Percentiles rank a stretch among this genome's conserved stretches.
These are phyloP conservation scores for Hormaphis cornu DNA, from an alignment of 1,140 invertebrate genomes.

Conservation along the genomic window DNA sequence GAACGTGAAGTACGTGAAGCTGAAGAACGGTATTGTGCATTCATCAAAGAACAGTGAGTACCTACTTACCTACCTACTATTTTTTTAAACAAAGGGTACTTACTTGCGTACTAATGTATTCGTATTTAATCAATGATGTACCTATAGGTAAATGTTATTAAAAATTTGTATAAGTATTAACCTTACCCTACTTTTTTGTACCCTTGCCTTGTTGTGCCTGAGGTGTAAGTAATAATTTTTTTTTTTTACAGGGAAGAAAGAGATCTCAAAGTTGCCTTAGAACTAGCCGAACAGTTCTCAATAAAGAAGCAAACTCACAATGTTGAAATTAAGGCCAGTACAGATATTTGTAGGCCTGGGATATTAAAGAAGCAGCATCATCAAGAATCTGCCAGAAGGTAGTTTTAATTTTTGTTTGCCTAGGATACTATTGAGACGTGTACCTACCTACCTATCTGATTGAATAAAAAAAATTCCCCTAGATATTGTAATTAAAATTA, in stretches of 20 bases:
- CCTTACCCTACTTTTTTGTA: not conserved
- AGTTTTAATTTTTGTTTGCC: not conserved
- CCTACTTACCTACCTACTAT: no score
- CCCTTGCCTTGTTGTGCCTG: not conserved
- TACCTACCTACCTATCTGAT: no score
- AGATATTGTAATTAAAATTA: no score
- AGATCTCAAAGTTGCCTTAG: constrained; percentile 56
- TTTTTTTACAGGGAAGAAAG: constrained; percentile 52
- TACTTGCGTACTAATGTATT: no score
- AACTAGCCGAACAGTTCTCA: constrained; percentile 55
- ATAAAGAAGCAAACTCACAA: constrained; percentile 49
- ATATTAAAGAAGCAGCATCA: constrained; percentile 23
- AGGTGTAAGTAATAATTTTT: constrained; percentile 15
- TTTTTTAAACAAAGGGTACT: not conserved
- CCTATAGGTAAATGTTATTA: no score
- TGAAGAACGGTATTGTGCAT: constrained; percentile 52
- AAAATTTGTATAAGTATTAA: no score
- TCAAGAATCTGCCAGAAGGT: not conserved
- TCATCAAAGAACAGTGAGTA: constrained; percentile 54
- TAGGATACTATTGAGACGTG: no score
- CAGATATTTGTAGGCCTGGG: not conserved
- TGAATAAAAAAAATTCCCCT: no score
- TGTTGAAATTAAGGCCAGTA: not conserved
- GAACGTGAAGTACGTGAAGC: constrained; percentile 60
- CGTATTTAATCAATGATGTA: no score